A percentile compares a stretch with the other conserved stretches of the same genome.
phyloP scores from a whole-genome alignment of 2,113 vertebrate genomes.

The Cichladusa arquata region DNA sequence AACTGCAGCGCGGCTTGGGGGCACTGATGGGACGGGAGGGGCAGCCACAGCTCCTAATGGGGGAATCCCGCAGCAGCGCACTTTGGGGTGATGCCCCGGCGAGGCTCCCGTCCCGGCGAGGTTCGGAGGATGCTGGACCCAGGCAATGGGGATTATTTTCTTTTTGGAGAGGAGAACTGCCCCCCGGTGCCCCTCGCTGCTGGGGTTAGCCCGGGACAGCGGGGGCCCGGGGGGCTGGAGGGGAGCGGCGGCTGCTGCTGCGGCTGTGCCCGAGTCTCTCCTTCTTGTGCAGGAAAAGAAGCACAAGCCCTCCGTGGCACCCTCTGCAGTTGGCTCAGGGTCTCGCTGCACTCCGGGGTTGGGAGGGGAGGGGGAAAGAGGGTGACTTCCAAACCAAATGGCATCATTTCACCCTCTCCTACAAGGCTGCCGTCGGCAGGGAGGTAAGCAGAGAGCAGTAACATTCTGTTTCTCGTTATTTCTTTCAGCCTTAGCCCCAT shows the following conservation, averaged over 20 bases:
- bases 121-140: background rate
- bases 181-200: rapidly evolving
- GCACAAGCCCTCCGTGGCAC: background rate
- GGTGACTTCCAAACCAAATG: background rate
- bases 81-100: rapidly evolving
- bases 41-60: background rate
- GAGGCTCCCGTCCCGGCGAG: background rate
- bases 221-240: background rate
- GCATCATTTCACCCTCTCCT: background rate
- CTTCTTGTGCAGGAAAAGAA: background rate
- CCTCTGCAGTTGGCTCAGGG: background rate
- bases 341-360: background rate
- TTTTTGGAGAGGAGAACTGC: background rate
- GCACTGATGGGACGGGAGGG: rapidly evolving
- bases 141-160: background rate
- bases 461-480: background rate
- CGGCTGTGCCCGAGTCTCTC: background rate
- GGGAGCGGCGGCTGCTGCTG: background rate
- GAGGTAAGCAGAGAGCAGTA: background rate
- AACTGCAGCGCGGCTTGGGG: background rate
- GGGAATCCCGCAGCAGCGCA: background rate
- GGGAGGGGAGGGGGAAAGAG: background rate
- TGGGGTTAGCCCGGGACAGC: background rate
- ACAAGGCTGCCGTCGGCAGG: background rate
- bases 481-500: background rate